Evolutionary conservation across 2,113 vertebrate genomes (phyloP).

Genomic region (Albula glossodonta): DNA sequence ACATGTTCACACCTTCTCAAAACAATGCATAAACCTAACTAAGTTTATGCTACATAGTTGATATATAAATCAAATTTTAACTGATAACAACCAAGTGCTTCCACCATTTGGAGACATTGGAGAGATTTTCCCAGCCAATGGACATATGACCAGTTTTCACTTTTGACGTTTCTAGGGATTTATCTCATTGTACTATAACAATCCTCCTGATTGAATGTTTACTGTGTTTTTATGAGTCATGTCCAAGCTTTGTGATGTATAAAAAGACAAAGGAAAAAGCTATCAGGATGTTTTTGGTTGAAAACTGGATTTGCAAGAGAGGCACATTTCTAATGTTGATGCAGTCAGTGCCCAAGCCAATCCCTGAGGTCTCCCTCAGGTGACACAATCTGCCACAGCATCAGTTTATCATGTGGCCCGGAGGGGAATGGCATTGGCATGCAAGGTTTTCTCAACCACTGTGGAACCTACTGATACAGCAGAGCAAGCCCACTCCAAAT

Average conservation of each 20-base stretch:
- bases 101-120: background rate
- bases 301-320: background rate
- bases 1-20: background rate
- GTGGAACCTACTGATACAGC: background rate
- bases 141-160: background rate
- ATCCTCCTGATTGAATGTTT: background rate
- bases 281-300: background rate
- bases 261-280: background rate
- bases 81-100: background rate
- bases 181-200: background rate
- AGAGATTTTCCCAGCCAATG: background rate
- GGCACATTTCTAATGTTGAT: background rate
- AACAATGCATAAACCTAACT: background rate
- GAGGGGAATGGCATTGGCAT: background rate
- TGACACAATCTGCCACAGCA: background rate
- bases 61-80: background rate
- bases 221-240: background rate
- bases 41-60: background rate
- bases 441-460: background rate
- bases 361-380: background rate
- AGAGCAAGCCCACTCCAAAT: background rate
- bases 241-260: background rate
- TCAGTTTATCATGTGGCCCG: slow-evolving; percentile 3
- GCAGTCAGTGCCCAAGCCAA: background rate
- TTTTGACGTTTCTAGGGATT: background rate